Conservation (phyloP, 2,797 vertebrate genomes). For the Steatocranus sp. region DNA sequence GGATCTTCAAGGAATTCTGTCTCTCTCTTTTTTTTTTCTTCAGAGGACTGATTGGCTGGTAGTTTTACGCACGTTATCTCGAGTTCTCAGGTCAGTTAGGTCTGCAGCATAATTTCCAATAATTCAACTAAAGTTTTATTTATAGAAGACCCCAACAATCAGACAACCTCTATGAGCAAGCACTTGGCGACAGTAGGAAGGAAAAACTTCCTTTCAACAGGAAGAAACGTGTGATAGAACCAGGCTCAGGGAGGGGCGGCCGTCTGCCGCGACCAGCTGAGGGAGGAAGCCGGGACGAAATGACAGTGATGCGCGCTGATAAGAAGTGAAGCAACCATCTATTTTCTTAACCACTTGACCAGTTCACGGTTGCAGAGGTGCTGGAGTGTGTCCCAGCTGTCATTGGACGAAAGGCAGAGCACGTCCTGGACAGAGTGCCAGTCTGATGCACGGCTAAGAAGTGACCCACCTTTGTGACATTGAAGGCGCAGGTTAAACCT, state of each 20-base stretch:
- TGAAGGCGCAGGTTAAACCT: background rate
- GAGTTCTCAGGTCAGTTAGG: background rate
- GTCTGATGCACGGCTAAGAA: fast-evolving
- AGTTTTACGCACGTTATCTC: fast-evolving
- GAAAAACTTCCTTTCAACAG: background rate
- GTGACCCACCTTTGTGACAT: background rate
- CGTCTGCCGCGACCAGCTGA: background rate
- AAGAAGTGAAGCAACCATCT: background rate
- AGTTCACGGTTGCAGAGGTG: fast-evolving
- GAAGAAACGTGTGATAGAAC: background rate
- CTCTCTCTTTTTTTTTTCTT: fast-evolving
- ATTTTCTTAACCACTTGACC: background rate
- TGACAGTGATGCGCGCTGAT: background rate
- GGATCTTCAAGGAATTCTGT: background rate
- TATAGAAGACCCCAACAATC: background rate
- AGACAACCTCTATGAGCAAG: background rate
- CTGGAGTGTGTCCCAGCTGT: background rate
- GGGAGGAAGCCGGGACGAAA: background rate
- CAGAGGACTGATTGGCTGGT: background rate
- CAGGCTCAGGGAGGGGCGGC: background rate
- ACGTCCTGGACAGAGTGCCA: background rate
- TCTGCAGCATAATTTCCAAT: background rate
- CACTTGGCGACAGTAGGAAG: background rate
- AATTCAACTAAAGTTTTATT: background rate
- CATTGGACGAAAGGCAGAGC: background rate